Conservation (phyloP, 2,888 invertebrate species). For the Drosophila putrida region DNA sequence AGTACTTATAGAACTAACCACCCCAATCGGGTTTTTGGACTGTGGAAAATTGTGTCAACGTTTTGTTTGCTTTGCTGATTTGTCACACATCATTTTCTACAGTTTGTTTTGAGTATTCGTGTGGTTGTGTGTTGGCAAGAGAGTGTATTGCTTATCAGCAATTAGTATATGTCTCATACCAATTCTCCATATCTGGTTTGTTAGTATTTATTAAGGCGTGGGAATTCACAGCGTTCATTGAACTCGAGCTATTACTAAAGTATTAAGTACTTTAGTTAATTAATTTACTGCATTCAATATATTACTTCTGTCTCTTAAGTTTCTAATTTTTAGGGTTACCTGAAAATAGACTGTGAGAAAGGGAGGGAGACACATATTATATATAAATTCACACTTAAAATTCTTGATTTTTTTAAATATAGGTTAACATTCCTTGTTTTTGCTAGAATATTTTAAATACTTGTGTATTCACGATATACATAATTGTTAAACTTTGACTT, state of each 20-base stretch:
- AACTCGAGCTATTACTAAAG: conserved; percentile 8
- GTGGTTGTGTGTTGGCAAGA: conserved; percentile 15
- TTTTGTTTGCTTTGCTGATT: conserved; percentile 68
- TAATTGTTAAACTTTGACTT: no score
- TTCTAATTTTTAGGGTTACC: no score
- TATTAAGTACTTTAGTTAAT: conserved; percentile 26
- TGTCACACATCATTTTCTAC: conserved; percentile 60
- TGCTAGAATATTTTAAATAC: no score
- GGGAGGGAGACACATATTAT: no score
- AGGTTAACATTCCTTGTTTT: no score
- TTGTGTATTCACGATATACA: no score
- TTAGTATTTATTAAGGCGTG: conserved; percentile 46
- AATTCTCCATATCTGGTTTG: conserved; percentile 24
- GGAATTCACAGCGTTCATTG: conserved; percentile 52
- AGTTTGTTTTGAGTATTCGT: conserved; percentile 37
- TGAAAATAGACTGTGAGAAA: no score
- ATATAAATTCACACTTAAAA: no score
- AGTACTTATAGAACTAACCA: conserved; percentile 2
- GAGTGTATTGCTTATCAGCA: conserved; percentile 57
- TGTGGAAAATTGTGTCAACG: conserved; percentile 52
- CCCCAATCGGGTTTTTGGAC: conserved; percentile 21
- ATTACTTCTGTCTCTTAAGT: no score
- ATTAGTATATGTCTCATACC: conserved; percentile 38
- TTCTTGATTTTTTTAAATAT: no score
- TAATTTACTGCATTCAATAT: background rate